Conservation (phyloP, 2,797 vertebrate species). For the Typhlichthys eigenmanni region DNA sequence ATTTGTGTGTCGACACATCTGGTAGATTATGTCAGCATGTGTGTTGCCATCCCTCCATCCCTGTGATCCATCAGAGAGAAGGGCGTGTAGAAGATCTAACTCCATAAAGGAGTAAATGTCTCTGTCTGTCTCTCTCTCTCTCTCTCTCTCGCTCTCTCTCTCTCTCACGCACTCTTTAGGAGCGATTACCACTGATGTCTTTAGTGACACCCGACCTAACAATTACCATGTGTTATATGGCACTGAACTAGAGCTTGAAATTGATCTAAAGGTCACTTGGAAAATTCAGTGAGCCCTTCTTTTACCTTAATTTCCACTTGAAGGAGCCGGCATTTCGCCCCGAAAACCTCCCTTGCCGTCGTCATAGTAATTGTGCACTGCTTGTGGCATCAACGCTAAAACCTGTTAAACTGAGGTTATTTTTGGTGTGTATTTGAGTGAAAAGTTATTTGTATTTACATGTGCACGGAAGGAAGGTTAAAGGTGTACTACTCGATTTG, state of each 20-base stretch:
- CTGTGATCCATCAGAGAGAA: conserved; percentile 31
- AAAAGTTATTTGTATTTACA: too few relatives aligned
- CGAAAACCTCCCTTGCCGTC: conserved; percentile 18
- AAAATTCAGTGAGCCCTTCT: conserved; percentile 29
- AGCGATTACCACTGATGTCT: conserved; percentile 58
- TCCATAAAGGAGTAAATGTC: conserved; percentile 35
- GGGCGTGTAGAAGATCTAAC: conserved; percentile 9
- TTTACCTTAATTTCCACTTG: conserved; percentile 18
- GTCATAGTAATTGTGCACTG: neutral
- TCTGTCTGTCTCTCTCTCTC: too few relatives aligned
- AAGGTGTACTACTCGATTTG: too few relatives aligned
- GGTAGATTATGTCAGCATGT: neutral
- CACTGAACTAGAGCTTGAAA: conserved; percentile 69
- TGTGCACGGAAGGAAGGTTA: too few relatives aligned
- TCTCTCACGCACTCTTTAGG: conserved; percentile 9
- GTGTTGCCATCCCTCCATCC: conserved; percentile 8
- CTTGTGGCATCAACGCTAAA: too few relatives aligned
- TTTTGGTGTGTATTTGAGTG: too few relatives aligned
- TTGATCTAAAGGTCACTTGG: conserved; percentile 69
- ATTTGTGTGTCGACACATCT: too few relatives aligned
- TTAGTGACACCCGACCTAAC: conserved; percentile 66
- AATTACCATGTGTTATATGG: conserved; percentile 64
- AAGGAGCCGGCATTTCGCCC: conserved; percentile 22
- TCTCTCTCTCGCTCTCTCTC: too few relatives aligned
- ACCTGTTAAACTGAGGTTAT: too few relatives aligned